phyloP scores from a whole-genome alignment of 35 echinoderm and acorn worm genomes.

The Lytechinus pictus region DNA sequence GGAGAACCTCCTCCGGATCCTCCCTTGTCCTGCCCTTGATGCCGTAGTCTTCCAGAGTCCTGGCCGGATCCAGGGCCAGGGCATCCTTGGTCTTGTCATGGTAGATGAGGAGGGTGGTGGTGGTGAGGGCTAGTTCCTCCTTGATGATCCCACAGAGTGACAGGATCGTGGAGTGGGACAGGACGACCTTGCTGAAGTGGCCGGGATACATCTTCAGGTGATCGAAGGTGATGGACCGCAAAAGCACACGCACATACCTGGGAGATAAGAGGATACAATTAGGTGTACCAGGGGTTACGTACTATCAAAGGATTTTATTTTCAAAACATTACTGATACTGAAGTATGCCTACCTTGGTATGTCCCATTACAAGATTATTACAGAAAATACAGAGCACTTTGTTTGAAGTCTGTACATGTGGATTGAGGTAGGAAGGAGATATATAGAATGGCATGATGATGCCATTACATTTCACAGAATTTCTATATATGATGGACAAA shows the following conservation, averaged over 20 bases:
- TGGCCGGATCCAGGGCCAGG: slow-evolving; percentile 68
- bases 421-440: no score
- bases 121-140: slow-evolving; percentile 65
- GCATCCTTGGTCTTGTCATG: slow-evolving; percentile 71
- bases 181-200: slow-evolving; percentile 68
- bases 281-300: background rate
- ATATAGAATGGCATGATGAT: no score
- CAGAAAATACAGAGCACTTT: no score
- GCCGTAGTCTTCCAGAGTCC: slow-evolving; percentile 78
- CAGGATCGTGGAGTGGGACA: slow-evolving; percentile 71
- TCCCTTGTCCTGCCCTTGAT: slow-evolving; percentile 68
- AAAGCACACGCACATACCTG: slow-evolving; percentile 74
- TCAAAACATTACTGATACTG: no score
- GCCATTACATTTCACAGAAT: no score
- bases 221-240: slow-evolving; percentile 85
- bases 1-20: slow-evolving; percentile 69
- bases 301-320: no score
- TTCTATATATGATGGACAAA: no score
- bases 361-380: no score
- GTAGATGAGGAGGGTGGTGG: slow-evolving; percentile 78
- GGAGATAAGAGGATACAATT: background rate
- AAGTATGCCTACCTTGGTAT: no score
- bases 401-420: no score
- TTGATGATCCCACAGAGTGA: slow-evolving; percentile 77
- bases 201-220: slow-evolving; percentile 85